Percentiles rank a stretch among this genome's conserved stretches.
phyloP scores from a whole-genome alignment of 2,113 vertebrate species.

The Phoxinus phoxinus region DNA sequence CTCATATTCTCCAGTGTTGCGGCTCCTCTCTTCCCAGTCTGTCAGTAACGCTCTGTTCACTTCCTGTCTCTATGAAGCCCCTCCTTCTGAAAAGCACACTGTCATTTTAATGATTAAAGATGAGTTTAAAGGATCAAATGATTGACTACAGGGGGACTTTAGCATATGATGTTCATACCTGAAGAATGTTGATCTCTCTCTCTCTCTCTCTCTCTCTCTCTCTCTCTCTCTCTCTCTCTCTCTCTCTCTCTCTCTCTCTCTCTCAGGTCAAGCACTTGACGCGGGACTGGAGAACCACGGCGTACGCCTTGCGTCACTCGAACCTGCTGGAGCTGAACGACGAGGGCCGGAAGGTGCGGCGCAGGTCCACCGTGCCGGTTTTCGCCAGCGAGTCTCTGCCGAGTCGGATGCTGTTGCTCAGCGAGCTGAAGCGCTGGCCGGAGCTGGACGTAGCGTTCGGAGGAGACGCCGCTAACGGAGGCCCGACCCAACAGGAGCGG shows the following conservation, averaged over 20 bases:
- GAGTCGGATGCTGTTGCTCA: slow-evolving; percentile 92
- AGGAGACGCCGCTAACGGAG: slow-evolving; percentile 60
- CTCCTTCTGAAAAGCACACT: too few species aligned
- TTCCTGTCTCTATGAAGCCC: too few species aligned
- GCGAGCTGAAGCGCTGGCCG: slow-evolving; percentile 84
- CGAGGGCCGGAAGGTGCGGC: slow-evolving; percentile 89
- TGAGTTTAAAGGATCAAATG: too few species aligned
- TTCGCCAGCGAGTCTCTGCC: slow-evolving; percentile 93
- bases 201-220: too few species aligned
- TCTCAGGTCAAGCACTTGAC: slow-evolving; percentile 94
- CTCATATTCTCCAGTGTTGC: too few species aligned
- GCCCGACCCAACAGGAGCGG: slow-evolving; percentile 83
- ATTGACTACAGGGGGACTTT: too few species aligned
- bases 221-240: too few species aligned
- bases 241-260: not conserved
- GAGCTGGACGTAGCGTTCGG: slow-evolving; percentile 76
- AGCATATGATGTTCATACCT: too few species aligned
- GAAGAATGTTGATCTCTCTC: too few species aligned
- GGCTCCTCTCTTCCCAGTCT: too few species aligned
- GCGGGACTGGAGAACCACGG: slow-evolving; percentile 94
- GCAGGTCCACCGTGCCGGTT: slow-evolving; percentile 85
- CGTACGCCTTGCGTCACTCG: slow-evolving; percentile 88
- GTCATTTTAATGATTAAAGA: too few species aligned
- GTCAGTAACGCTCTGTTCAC: too few species aligned
- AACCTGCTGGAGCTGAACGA: slow-evolving; percentile 87